These are phyloP conservation scores for Corvus hawaiiensis DNA, from an alignment of 2,113 vertebrate genomes.

Conservation along the genomic window DNA sequence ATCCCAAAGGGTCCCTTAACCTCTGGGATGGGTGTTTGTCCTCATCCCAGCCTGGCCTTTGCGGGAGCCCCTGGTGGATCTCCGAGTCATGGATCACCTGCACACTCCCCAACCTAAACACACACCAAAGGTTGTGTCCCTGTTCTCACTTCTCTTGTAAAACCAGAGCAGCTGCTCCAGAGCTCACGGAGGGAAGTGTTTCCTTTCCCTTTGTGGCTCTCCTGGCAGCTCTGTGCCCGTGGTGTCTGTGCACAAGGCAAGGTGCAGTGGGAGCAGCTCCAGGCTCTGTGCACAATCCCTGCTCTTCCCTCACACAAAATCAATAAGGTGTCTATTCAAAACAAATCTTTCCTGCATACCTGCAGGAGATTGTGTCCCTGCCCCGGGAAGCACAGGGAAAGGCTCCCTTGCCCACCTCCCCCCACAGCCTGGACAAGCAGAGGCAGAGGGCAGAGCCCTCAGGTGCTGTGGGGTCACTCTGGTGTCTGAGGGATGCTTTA, in stretches of 20 bases:
- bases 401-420: neutral
- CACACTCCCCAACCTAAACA: rapidly evolving
- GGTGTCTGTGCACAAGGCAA: neutral
- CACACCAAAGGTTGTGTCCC: rapidly evolving
- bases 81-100: rapidly evolving
- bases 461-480: neutral
- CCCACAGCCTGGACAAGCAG: neutral
- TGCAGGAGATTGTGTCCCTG: neutral
- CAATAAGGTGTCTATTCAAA: neutral
- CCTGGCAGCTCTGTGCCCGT: neutral
- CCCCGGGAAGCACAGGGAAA: neutral
- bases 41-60: neutral
- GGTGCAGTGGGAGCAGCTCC: neutral
- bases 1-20: neutral
- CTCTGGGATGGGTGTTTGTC: rapidly evolving
- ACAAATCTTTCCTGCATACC: neutral
- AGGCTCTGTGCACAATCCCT: rapidly evolving
- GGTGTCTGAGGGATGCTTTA: neutral
- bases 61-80: neutral
- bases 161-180: neutral
- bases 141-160: rapidly evolving
- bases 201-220: rapidly evolving
- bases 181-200: rapidly evolving
- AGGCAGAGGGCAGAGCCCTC: neutral
- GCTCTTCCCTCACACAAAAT: neutral